Evolutionary conservation across 2,797 vertebrate species (phyloP), one percentile per base, ranked within the genome.

Genomic region (Cynopterus sphinx): DNA sequence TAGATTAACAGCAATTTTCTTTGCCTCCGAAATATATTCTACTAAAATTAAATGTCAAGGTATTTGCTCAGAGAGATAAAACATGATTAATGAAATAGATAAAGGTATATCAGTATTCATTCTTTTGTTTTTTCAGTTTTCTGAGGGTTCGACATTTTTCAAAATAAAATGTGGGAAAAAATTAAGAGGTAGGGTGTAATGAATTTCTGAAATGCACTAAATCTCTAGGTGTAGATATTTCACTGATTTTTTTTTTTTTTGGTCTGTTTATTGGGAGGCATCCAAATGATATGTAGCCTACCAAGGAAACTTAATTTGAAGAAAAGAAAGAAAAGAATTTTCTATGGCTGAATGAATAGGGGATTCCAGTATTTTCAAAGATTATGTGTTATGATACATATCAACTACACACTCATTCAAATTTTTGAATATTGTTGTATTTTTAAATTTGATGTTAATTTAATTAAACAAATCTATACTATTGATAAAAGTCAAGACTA

Each of bases 81-180:
- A 33, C 15, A 31, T 57, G 22, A 33, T 28, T 67, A 28, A 46
- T 87, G 26, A 84, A 67, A 65, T 46, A n/a, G 63, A 43, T n/a
- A 5, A 82, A 1, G 43, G 0, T 57, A 19, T 67, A 21, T 75
- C 9, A 26, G 8, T 61, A n/a, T 51, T 51, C 46, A 19, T 55
- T 86, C 21, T 75, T 92, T 89, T n/a, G 4, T 1, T 65, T 94
- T 92, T 91, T 57, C 36, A 43, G 3, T 84, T 57, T 93, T 59
- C 28, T 71, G 59, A 59, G 19, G 15, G 7, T 67, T 91, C 59
- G 41, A 41, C 2, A 22, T 11, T 41, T 94, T 94, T 73, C 28
- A 82, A 83, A 95, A 89, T 90, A 70, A 77, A 85, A 26, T 59
- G 73, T 74, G 31, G 46, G 88, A 77, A 79, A 63, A 87, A 96